Evolutionary conservation across 2,113 vertebrate species (phyloP), one percentile per base, ranked within the genome.

Genomic region (Pelvicachromis taeniatus): DNA sequence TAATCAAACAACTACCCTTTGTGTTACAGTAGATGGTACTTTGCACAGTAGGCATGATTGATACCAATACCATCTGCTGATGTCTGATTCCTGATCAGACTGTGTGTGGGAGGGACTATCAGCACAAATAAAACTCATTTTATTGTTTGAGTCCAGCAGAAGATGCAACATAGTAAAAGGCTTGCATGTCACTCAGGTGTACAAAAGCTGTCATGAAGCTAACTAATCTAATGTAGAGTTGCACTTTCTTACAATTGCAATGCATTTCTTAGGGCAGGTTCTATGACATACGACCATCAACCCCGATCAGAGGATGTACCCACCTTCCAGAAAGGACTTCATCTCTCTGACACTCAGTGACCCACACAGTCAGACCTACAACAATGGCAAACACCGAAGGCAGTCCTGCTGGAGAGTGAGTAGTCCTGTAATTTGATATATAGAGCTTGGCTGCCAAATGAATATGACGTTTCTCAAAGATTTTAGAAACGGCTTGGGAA

Each of bases 351-450:
- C 97, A 0, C 95, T 99, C 86, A 95, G 95, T 89, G 93, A 96
- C 8, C 92, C 93, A 40, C 95, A 95, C 85, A 92, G 92, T 40
- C 91, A 91, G 77, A 59, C 93, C 82, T 97, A 97, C 93, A 98
- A 96, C 88, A 97, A 97, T 87, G 96, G 95, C 90, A 98, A 97
- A 88, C 96, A 97, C 90, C 94, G 96, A 93, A 94, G 97, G 59
- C 97, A 97, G 91, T 98, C 97, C 38, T 99, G 97, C 92, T 98
- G 97, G 98, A 95, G 98, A 97, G 98, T 98, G 94, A 97, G 97
- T 84, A 26, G 11, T 56, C 13, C 23, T 19, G 26, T 19, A 10
- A 7, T 5, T 7, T 40, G 4, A 14, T 17, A 29, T 61, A 12
- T 14, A 53, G 9, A 59, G 31, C 29, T 10, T 3, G 9, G 4